A percentile compares a stretch with the other conserved stretches of the same genome.
phyloP scores from a whole-genome alignment of 2,113 vertebrate genomes.

The Gadus macrocephalus region DNA sequence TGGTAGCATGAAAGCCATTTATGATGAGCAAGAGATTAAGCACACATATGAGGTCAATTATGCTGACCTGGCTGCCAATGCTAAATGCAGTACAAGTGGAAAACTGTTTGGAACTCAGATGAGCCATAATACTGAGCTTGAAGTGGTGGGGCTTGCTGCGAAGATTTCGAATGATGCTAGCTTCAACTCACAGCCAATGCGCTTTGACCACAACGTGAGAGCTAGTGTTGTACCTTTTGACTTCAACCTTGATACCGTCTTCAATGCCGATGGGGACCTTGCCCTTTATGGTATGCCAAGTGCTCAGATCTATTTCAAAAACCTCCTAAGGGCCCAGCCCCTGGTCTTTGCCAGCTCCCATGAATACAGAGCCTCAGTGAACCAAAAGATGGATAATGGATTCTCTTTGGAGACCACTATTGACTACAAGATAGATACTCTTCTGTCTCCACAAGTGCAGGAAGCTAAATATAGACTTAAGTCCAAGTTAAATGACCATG shows the following conservation, averaged over 20 bases:
- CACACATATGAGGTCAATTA: constrained; percentile 79
- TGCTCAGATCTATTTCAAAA: constrained; percentile 83
- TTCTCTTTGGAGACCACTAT: constrained; percentile 68
- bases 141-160: constrained; percentile 78
- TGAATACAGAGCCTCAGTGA: constrained; percentile 81
- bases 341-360: constrained; percentile 82
- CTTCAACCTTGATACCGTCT: constrained; percentile 77
- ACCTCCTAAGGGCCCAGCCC: constrained; percentile 83
- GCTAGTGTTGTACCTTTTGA: constrained; percentile 78
- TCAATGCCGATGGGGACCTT: constrained; percentile 81
- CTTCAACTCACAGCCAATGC: constrained; percentile 77
- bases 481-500: constrained; percentile 80
- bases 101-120: constrained; percentile 76
- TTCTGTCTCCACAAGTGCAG: constrained; percentile 82
- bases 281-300: constrained; percentile 77
- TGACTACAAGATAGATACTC: constrained; percentile 75
- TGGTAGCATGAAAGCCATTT: constrained; percentile 76
- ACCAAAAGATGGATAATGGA: constrained; percentile 64
- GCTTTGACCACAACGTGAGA: constrained; percentile 75
- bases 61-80: constrained; percentile 70
- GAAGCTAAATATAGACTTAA: constrained; percentile 74
- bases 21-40: constrained; percentile 76
- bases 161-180: constrained; percentile 72
- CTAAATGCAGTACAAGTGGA: constrained; percentile 80
- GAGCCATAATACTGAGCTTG: constrained; percentile 76